These are phyloP conservation scores for Sardinella longiceps DNA, from an alignment of 2,797 vertebrate genomes.

Conservation along the genomic window DNA sequence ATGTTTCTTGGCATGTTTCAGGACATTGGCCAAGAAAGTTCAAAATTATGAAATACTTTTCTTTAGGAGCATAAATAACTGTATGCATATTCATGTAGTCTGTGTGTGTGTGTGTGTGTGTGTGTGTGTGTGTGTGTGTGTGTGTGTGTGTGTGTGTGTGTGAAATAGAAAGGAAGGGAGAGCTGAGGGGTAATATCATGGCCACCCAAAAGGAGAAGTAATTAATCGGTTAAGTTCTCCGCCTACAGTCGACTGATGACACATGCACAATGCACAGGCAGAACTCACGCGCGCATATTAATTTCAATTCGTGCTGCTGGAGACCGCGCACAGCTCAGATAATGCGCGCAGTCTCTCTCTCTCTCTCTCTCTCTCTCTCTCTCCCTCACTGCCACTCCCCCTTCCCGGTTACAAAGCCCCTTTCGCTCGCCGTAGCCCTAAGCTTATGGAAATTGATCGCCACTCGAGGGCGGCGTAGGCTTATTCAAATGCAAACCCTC, in stretches of 20 bases:
- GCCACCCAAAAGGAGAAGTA: neutral
- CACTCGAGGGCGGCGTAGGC: neutral
- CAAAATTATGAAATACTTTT: too few relatives aligned
- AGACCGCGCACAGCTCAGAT: neutral
- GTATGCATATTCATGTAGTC: too few relatives aligned
- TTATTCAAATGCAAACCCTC: slow-evolving; percentile 21
- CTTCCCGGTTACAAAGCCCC: slow-evolving; percentile 3
- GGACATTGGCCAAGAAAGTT: too few relatives aligned
- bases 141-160: too few relatives aligned
- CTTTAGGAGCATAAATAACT: too few relatives aligned
- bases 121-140: too few relatives aligned
- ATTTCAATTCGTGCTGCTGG: neutral
- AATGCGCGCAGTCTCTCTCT: neutral
- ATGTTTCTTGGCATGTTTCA: too few relatives aligned
- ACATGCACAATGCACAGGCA: neutral
- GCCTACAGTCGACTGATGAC: neutral
- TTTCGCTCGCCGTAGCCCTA: slow-evolving; percentile 1
- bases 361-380: neutral
- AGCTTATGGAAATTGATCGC: slow-evolving; percentile 21
- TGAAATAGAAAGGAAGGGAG: neutral
- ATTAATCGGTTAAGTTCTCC: slow-evolving; percentile 11
- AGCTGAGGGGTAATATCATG: neutral
- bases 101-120: too few relatives aligned
- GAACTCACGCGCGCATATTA: neutral
- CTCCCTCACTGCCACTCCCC: neutral